Evolutionary conservation across 1,140 invertebrate species (phyloP), one percentile per base, ranked within the genome.

Genomic region (Delia radicum): DNA sequence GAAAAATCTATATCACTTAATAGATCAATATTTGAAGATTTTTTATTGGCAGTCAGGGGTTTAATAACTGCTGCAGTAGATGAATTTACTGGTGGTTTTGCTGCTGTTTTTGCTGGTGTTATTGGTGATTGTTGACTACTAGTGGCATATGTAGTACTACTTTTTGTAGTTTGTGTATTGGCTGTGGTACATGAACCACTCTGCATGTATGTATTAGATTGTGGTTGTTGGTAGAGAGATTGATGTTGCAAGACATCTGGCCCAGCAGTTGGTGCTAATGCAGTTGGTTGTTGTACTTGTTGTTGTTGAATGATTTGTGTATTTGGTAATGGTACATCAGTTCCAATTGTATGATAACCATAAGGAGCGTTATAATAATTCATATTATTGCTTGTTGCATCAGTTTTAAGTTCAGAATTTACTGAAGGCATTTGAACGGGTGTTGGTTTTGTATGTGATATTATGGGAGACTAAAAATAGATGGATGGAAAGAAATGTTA

Each of bases 1-100:
- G 87, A 88, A 75, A 94, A 92, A 81, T 95, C 94, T 21, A 95
- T 89, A 67, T 92, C 94, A 1, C 93, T 91, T 1, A 95, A 82
- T 33, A 95, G 87, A 87, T 95, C 94, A 33, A 95, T 89, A 78
- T 93, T 92, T 1, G 91, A 89, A 82, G 88, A 88, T 71, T 79
- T 81, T 31, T 77, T 74, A 24, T 15, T 21, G 8, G 8, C n/a
- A 21, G 8, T 21, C 15, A 73, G 12, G 74, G 48, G 29, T 46
- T 76, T 75, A 18, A 65, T 5, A 62, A 61, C 55, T 37, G 72
- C n/a, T 0, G 46, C n/a, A 29, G 69, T 7, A 29, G 74, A 31
- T 13, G 76, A 21, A 27, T 26, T 69, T 18, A 26, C n/a, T 21
- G 78, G 76, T 0, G 78, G 76, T 74, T 74, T 76, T 18, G 15